Evolutionary conservation across 2,888 invertebrate genomes (phyloP), one percentile per base, ranked within the genome.

Genomic region (Teinopalpus imperialis): DNA sequence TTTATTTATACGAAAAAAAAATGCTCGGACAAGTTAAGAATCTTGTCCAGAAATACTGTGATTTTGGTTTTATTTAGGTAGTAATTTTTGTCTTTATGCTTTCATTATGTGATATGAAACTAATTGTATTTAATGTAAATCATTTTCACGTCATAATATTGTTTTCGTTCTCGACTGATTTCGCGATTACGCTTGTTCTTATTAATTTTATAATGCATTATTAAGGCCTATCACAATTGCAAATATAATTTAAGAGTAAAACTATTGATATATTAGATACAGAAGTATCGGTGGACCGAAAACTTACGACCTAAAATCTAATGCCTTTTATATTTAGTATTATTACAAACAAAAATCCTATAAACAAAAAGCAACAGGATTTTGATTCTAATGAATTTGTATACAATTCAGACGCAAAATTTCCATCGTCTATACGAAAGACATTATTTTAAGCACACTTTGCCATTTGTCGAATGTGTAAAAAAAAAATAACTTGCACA

Each of bases 61-160:
- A 88, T 88, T 87, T 88, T 82, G 82, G 82, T 86, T 83, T 85
- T 86, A 86, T 78, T 78, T 80, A 81, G 80, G 69, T 63, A 66
- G 75, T 86, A 86, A 78, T 77, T 72, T 72, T 73, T 76, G 66
- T 70, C 73, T 74, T 58, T 73, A 77, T 81, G 79, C 81, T 86
- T 83, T 73, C 74, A 72, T 74, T 76, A 80, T 87, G 87, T 87
- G 86, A 87, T 86, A 85, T 81, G 72, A 69, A 65, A 59, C 69
- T 76, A 74, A 46, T 76, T 56, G 67, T 74, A 74, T 73, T 66
- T 65, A 53, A 57, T 52, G 49, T 55, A 52, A 57, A 57, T 55
- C 58, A 60, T 35, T 61, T 52, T 55, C 52, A 54, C 56, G 51
- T 58, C 54, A 54, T 53, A 43, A 51, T 54, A 51, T 57, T 54